Percentiles rank a stretch among this genome's conserved stretches.
Evolutionary conservation across 2,113 vertebrate species (phyloP).

Genomic region (Eublepharis macularius): DNA sequence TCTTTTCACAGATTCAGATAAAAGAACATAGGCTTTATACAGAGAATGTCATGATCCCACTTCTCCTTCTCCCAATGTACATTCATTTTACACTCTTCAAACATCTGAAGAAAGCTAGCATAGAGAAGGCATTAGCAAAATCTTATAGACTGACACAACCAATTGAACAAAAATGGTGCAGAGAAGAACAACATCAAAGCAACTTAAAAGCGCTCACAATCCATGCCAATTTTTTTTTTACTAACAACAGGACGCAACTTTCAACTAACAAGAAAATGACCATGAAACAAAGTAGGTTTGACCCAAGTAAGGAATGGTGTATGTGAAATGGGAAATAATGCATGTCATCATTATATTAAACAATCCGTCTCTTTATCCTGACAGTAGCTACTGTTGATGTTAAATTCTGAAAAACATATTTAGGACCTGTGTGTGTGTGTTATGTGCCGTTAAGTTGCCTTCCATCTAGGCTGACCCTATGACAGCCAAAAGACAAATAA

Average conservation of each 20-base stretch:
- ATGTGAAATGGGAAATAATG: neutral
- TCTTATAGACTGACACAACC: neutral
- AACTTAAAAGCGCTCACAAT: neutral
- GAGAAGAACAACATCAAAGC: neutral
- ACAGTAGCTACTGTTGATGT: neutral
- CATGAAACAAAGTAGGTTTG: neutral
- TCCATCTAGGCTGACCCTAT: too few species aligned
- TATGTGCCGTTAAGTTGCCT: too few species aligned
- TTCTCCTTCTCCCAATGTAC: too few species aligned
- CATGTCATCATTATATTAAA: neutral
- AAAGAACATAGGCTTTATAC: too few species aligned
- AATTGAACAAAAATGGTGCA: neutral
- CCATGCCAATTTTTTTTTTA: neutral
- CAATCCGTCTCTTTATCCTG: neutral
- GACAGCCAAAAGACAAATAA: too few species aligned
- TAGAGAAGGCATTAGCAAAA: neutral
- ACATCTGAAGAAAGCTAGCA: too few species aligned
- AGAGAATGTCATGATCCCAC: too few species aligned
- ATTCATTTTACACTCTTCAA: too few species aligned
- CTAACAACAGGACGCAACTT: neutral
- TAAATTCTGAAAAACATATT: slow-evolving; percentile 17
- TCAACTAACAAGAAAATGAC: neutral
- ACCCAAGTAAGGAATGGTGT: neutral
- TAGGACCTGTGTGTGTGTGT: too few species aligned
- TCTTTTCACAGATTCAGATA: too few species aligned